Percentiles rank a stretch among this genome's conserved stretches.
phyloP scores from a whole-genome alignment of 2,888 invertebrate genomes.

The Nomada fucata region DNA sequence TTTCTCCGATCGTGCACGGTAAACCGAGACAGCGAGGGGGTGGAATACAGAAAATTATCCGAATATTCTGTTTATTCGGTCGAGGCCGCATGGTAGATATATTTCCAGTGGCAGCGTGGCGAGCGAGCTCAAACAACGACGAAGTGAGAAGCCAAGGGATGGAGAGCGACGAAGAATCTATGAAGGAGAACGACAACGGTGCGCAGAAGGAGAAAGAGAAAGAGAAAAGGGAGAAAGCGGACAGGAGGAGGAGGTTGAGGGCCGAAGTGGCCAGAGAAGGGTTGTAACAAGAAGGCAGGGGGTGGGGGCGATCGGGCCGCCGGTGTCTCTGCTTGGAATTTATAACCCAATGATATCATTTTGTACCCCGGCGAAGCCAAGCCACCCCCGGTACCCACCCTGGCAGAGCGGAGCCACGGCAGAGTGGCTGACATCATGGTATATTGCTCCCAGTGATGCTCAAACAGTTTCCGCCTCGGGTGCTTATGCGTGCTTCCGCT shows the following conservation, averaged over 20 bases:
- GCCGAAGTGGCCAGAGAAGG: constrained; percentile 73
- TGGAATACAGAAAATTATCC: constrained; percentile 78
- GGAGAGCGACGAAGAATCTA: constrained; percentile 69
- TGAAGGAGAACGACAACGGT: constrained; percentile 62
- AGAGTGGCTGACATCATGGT: constrained; percentile 82
- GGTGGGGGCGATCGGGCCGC: constrained; percentile 77
- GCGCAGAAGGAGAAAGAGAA: constrained; percentile 84
- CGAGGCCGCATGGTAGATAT: constrained; percentile 76
- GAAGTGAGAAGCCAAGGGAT: constrained; percentile 71
- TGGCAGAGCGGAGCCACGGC: constrained; percentile 75
- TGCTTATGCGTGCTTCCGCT: constrained; percentile 51
- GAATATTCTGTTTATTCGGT: constrained; percentile 83
- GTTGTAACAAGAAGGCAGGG: constrained; percentile 77
- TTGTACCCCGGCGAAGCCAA: constrained; percentile 82
- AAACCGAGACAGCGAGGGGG: constrained; percentile 31
- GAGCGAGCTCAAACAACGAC: constrained; percentile 63
- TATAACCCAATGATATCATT: constrained; percentile 84
- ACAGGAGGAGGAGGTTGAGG: constrained; percentile 87
- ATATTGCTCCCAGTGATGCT: constrained; percentile 83
- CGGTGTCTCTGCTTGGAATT: constrained; percentile 83
- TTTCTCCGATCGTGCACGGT: constrained; percentile 40
- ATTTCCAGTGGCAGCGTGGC: constrained; percentile 74
- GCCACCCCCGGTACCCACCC: constrained; percentile 78
- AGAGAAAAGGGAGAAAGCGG: constrained; percentile 86
- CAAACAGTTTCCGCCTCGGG: constrained; percentile 77